Percentiles rank a stretch among this genome's conserved stretches.
Evolutionary conservation across 2,797 vertebrate genomes (phyloP).

Genomic region (Pitangus sulphuratus): DNA sequence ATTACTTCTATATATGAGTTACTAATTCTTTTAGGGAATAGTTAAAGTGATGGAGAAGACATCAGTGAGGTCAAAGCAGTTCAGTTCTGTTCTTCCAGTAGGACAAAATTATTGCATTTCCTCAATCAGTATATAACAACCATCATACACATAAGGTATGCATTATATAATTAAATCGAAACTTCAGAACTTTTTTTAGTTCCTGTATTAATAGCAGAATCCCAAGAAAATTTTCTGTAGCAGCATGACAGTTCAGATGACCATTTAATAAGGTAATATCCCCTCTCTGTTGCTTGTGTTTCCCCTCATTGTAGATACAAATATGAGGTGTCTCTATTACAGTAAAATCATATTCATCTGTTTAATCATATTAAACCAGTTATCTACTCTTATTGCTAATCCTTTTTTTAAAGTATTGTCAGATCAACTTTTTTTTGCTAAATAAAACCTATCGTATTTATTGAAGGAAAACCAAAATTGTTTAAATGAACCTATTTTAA

Average conservation of each 20-base stretch:
- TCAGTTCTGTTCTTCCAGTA: neutral
- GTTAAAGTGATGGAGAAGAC: neutral
- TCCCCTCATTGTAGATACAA: neutral
- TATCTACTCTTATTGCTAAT: neutral
- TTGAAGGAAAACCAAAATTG: neutral
- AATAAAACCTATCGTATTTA: neutral
- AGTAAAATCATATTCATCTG: neutral
- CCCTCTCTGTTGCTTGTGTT: neutral
- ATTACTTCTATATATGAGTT: neutral
- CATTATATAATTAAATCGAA: neutral
- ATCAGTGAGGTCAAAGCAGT: neutral
- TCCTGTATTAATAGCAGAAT: neutral
- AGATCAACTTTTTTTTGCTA: neutral
- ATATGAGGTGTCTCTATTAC: neutral
- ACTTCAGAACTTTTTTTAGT: neutral
- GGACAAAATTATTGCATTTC: neutral
- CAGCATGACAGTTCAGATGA: neutral
- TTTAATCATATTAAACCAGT: neutral
- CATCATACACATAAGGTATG: neutral
- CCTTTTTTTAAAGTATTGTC: neutral
- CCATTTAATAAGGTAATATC: neutral
- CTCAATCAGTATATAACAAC: neutral
- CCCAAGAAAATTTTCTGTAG: neutral
- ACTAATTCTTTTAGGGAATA: neutral
- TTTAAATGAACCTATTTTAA: neutral